These are phyloP conservation scores for Anthopleura sola DNA, from an alignment of 64 coral and sea anemone genomes.

Conservation along the genomic window DNA sequence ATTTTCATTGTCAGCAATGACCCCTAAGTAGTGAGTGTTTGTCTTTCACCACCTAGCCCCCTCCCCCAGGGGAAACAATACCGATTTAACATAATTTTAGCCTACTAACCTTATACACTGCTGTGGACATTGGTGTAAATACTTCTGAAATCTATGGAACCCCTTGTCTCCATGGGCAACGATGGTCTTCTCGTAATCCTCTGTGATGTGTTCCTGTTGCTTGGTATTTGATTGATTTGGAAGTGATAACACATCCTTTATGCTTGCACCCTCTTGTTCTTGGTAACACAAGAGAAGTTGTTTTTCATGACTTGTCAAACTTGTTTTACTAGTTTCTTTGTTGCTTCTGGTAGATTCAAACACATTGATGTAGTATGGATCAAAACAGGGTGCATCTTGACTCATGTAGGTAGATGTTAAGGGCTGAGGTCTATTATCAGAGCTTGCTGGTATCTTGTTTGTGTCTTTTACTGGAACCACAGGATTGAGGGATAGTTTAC, in stretches of 20 bases:
- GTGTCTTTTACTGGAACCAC: not conserved
- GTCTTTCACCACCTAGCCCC: too few relatives aligned
- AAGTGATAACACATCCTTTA: slow-evolving; percentile 13
- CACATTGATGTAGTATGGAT: slow-evolving; percentile 65
- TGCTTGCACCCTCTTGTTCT: slow-evolving; percentile 40
- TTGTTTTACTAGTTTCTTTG: not conserved
- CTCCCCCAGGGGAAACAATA: too few relatives aligned
- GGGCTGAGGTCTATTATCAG: not conserved
- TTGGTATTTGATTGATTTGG: not conserved
- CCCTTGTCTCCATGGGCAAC: slow-evolving; percentile 66
- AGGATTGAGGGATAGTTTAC: not conserved
- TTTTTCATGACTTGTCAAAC: slow-evolving; percentile 64
- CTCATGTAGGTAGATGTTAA: not conserved
- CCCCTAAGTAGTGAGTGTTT: too few relatives aligned
- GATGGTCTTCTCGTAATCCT: slow-evolving; percentile 53
- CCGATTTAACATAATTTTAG: too few relatives aligned
- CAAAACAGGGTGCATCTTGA: not conserved
- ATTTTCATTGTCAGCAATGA: too few relatives aligned
- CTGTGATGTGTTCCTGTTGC: not conserved
- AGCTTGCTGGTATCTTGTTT: not conserved
- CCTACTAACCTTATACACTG: slow-evolving; percentile 71
- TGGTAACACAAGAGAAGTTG: slow-evolving; percentile 48
- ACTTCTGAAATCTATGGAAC: slow-evolving; percentile 75
- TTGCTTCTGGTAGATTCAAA: slow-evolving; percentile 28
- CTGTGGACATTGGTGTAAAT: slow-evolving; percentile 54